These are phyloP conservation scores for Tipula helvola DNA, from an alignment of 2,888 invertebrate genomes.

Conservation along the genomic window DNA sequence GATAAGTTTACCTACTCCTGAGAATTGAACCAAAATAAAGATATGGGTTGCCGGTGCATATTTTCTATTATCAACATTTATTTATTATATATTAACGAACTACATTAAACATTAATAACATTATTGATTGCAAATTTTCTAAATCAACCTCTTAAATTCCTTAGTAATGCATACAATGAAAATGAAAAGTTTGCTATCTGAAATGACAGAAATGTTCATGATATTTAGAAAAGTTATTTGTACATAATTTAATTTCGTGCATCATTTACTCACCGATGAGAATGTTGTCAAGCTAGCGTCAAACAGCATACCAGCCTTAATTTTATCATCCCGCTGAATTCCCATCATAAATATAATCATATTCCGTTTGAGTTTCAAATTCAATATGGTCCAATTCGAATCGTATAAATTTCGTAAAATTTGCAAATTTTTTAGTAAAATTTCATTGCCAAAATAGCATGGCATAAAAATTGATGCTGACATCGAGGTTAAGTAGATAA, in stretches of 20 bases:
- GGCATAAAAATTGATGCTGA: conserved; percentile 27
- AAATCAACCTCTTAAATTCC: not conserved
- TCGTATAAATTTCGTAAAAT: conserved; percentile 22
- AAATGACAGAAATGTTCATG: not conserved
- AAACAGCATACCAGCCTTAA: not conserved
- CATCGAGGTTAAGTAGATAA: conserved; percentile 19
- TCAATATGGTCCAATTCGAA: conserved; percentile 24
- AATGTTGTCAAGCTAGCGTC: conserved; percentile 5
- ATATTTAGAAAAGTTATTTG: too few relatives aligned
- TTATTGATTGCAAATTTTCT: too few relatives aligned
- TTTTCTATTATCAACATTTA: too few relatives aligned
- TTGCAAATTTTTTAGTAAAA: conserved; percentile 22
- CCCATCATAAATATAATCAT: not conserved
- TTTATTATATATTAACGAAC: too few relatives aligned
- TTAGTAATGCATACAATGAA: not conserved
- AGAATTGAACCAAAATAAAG: too few relatives aligned
- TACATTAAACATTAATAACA: too few relatives aligned
- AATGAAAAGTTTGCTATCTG: conserved; percentile 6
- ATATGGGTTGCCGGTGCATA: too few relatives aligned
- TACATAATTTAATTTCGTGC: not conserved
- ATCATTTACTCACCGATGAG: not conserved
- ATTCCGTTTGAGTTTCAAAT: not conserved
- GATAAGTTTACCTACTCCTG: too few relatives aligned
- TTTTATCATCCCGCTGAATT: not conserved
- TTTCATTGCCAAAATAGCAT: conserved; percentile 27